Evolutionary conservation across 2,888 invertebrate genomes (phyloP).

Genomic region (Podotricha telesiphe): DNA sequence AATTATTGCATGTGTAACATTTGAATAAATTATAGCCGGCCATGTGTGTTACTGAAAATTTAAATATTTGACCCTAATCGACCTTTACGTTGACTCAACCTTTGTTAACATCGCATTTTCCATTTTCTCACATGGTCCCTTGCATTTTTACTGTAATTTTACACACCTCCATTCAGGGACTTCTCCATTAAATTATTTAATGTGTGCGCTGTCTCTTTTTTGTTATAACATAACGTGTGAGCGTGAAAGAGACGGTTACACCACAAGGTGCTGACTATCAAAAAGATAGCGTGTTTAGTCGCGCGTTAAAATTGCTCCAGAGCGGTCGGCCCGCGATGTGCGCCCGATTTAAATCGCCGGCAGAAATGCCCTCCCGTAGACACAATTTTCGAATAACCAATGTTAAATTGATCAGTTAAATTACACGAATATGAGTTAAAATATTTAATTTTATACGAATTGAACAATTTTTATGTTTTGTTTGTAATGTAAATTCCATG

Average conservation of each 20-base stretch:
- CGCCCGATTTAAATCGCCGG: conserved; percentile 69
- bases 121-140: conserved; percentile 58
- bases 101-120: conserved; percentile 66
- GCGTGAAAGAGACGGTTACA: conserved; percentile 55
- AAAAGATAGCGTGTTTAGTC: conserved; percentile 57
- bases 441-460: conserved; percentile 46
- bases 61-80: conserved; percentile 66
- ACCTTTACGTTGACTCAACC: conserved; percentile 49
- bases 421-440: conserved; percentile 65
- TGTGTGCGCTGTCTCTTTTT: conserved; percentile 56
- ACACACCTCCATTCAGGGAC: conserved; percentile 68
- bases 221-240: conserved; percentile 32
- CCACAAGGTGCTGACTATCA: conserved; percentile 35
- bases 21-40: conserved; percentile 65
- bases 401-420: conserved; percentile 62
- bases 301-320: conserved; percentile 58
- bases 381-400: conserved; percentile 78
- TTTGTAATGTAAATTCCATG: conserved; percentile 66
- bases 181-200: conserved; percentile 72
- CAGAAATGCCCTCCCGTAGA: conserved; percentile 79
- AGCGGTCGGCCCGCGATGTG: conserved; percentile 76
- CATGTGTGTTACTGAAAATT: conserved; percentile 61
- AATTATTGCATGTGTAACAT: conserved; percentile 62
- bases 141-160: conserved; percentile 68
- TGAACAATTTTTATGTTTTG: conserved; percentile 68